Evolutionary conservation across 2,888 invertebrate genomes (phyloP), one percentile per base, ranked within the genome.

Genomic region (Darwinula stevensoni): DNA sequence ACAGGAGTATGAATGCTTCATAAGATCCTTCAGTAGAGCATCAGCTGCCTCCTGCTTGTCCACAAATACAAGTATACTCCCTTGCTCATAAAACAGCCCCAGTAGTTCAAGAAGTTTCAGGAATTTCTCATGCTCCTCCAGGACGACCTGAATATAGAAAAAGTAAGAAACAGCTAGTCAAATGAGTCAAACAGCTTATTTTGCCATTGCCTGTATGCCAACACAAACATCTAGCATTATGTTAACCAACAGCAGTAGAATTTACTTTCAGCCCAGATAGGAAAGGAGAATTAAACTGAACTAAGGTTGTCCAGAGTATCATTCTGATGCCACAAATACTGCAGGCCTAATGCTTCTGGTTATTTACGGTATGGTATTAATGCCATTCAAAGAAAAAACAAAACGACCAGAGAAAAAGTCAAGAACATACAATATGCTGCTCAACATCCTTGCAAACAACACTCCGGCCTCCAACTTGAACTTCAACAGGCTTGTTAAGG

Each of bases 31-130:
- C 28, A 86, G 56, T 14, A 88, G 53, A 16, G 74, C 74, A 48
- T 91, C 91, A 0, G 91, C 91, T 46, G 84, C 76, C 50, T 94
- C 94, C 53, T 97, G 94, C 46, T 91, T 91, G 48, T 97, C 94
- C 6, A 94, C 94, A 51, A 97, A 97, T 17, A 97, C 76, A 41
- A 97, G 76, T 31, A 78, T 74, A 47, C 78, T 78, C 29, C 97
- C 97, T 44, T 70, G 61, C 46, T 82, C 72, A 43, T 80, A 80
- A 54, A 80, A 91, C 31, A 76, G 57, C 1, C 91, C 91, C n/a
- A 99, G 58, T n/a, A 99, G 57, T 50, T 99, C 97, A 6, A 99
- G 56, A 2, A 99, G 59, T 52, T 99, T 99, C 44, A 94, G 68
- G 56, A 91, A 86, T 50, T 99, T 99, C 27, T 86, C 75, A 31